Base-by-base conservation (phyloP, 2,888 invertebrate genomes). In the Polylopha cassiicola region DNA sequence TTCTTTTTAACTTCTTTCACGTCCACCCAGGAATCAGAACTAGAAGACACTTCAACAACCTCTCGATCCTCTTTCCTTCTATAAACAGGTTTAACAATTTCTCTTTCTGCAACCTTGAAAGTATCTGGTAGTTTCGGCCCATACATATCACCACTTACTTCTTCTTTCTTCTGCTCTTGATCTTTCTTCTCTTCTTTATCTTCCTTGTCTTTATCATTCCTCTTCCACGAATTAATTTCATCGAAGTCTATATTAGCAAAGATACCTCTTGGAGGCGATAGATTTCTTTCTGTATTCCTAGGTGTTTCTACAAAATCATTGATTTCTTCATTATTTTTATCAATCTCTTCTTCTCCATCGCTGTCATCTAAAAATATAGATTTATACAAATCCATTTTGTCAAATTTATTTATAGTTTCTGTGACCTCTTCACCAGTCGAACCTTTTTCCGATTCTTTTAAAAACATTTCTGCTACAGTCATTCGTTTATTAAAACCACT, bases 291-390 rank as follows among this genome's bases (percentile, higher is more conserved):
- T 0, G 85, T 47, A 62, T 91, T 91, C 13, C 79, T 71, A 1
- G 88, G 87, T 0, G 67, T 71, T 9, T 73, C 71, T n/a, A 65
- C 47, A 33, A 71, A 74, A 43, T 69, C 66, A 8, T 48, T 58
- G 1, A 22, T 28, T 15, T 34, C 43, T 22, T 37, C 48, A 34
- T 44, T 41, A 23, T 53, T 51, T 39, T 73, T 71, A 21, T 73
- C 73, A 16, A 53, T 62, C 29, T 78, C 79, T 2, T 82, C 81
- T 32, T 91, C 91, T 7, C 88, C 87, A 54, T 92, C 93, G 59
- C 92, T 92, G 43, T 94, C 93, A 56, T 92, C 92, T 14, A 93
- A 87, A 65, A 98, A 98, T 57, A 98, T 95, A 0, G 95, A 92
- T 72, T 94, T 95, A 62, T 95, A 98, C 2, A 98, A 80, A 73